Evolutionary conservation across 2,888 invertebrate species (phyloP).

Genomic region (Gortyna flavago): DNA sequence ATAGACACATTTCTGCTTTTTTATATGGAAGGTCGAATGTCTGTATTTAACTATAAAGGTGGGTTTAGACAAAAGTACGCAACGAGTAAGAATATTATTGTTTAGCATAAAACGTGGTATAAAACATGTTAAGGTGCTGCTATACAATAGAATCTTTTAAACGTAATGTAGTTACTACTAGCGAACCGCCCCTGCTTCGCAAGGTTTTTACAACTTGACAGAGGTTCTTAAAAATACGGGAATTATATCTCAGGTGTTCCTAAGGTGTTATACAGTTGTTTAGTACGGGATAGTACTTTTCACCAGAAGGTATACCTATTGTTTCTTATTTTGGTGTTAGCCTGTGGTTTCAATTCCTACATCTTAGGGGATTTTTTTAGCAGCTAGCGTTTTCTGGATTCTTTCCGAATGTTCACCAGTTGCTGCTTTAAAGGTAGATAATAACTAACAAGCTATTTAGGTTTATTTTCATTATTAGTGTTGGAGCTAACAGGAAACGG

Average conservation of each 20-base stretch:
- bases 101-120: neutral
- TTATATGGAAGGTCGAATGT: neutral
- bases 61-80: neutral
- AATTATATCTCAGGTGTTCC: neutral
- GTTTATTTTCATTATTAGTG: neutral
- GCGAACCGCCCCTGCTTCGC: neutral
- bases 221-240: neutral
- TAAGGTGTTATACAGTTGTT: neutral
- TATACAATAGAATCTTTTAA: neutral
- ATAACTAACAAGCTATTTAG: neutral
- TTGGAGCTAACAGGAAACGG: neutral
- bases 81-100: neutral
- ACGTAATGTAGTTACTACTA: neutral
- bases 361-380: neutral
- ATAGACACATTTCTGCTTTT: neutral
- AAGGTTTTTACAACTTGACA: neutral
- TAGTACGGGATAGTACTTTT: neutral
- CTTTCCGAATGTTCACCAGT: neutral
- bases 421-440: neutral
- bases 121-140: neutral
- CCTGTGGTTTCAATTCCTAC: neutral
- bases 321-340: neutral
- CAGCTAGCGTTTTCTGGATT: neutral
- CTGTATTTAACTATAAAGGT: neutral
- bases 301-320: neutral